A percentile compares a stretch with the other conserved stretches of the same genome.
These are phyloP conservation scores for Sebastes aleutianus DNA, from an alignment of 2,797 vertebrate genomes.

Conservation along the genomic window DNA sequence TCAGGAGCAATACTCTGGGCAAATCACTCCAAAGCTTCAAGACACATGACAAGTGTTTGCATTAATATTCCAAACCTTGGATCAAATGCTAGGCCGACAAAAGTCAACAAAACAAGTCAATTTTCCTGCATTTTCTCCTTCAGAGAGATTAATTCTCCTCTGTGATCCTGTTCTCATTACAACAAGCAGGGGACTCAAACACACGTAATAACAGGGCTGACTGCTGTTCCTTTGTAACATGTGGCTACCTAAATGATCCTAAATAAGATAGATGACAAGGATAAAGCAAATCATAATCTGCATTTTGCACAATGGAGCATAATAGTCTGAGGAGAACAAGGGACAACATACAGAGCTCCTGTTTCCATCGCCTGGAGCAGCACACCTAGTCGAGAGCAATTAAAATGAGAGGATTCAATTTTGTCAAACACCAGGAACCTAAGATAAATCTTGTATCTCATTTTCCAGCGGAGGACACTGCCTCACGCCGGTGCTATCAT, in stretches of 20 bases:
- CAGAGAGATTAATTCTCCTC: conserved; percentile 69
- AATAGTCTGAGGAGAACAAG: conserved; percentile 72
- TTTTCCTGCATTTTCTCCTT: conserved; percentile 42
- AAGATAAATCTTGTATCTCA: conserved; percentile 83
- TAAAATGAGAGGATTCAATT: conserved; percentile 88
- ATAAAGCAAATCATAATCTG: conserved; percentile 81
- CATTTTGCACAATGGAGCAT: conserved; percentile 78
- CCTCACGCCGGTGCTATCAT: conserved; percentile 67
- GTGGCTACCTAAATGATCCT: conserved; percentile 78
- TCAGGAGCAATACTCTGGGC: background rate
- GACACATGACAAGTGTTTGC: background rate
- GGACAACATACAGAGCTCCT: conserved; percentile 71
- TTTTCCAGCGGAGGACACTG: conserved; percentile 78
- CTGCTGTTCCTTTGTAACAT: conserved; percentile 79
- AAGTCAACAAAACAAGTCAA: conserved; percentile 41
- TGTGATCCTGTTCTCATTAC: conserved; percentile 74
- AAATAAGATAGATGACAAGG: conserved; percentile 80
- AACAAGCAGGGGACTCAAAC: conserved; percentile 69
- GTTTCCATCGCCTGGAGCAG: conserved; percentile 77
- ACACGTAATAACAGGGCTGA: conserved; percentile 70
- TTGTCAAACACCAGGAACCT: conserved; percentile 85
- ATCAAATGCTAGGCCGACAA: conserved; percentile 3
- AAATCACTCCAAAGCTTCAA: background rate
- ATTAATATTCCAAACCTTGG: conserved; percentile 12
- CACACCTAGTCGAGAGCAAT: conserved; percentile 84